Evolutionary conservation across 2,113 vertebrate genomes (phyloP), one percentile per base, ranked within the genome.

Genomic region (Thalassarche chlororhynchos): DNA sequence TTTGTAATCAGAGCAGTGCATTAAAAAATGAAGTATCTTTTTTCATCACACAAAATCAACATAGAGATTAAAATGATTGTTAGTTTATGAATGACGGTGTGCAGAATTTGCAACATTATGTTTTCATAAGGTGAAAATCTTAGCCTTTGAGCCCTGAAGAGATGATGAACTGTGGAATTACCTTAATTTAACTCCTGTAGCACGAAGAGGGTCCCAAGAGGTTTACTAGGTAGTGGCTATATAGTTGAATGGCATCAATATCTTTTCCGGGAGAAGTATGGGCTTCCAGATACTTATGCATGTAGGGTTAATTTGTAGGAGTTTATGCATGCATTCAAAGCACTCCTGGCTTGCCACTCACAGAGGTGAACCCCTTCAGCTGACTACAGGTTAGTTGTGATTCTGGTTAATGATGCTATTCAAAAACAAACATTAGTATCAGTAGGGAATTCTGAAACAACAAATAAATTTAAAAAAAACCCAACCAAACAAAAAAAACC

Each of bases 11-110:
- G 51, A 86, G 76, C 80, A 80, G 28, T 69, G 36, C 47, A 90
- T 96, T 92, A 83, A 90, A 80, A 40, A 84, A 8, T 76, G 24
- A 95, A 93, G 26, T 66, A 34, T 84, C 32, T 90, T 91, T 95
- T 78, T 90, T 62, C n/a, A 82, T 92, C 57, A 72, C 20, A 87
- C 16, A 75, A 70, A 95, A 86, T 46, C 69, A 82, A 64, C 76
- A 44, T 10, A 60, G 61, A 78, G 58, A 77, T 84, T 94, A 83
- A 87, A 95, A 76, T 84, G 12, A 52, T 81, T 75, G 26, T 88
- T 96, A 60, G 14, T 23, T 83, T 80, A 24, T 84, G 54, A 90
- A 80, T 54, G 46, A 34, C 36, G 13, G 2, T 65, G 12, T 89
- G 46, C 66, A 87, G 62, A 89, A 75, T 17, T 75, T 72, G 47